Evolutionary conservation across 2,113 vertebrate genomes (phyloP).

Genomic region (Urocynchramus pylzowi): DNA sequence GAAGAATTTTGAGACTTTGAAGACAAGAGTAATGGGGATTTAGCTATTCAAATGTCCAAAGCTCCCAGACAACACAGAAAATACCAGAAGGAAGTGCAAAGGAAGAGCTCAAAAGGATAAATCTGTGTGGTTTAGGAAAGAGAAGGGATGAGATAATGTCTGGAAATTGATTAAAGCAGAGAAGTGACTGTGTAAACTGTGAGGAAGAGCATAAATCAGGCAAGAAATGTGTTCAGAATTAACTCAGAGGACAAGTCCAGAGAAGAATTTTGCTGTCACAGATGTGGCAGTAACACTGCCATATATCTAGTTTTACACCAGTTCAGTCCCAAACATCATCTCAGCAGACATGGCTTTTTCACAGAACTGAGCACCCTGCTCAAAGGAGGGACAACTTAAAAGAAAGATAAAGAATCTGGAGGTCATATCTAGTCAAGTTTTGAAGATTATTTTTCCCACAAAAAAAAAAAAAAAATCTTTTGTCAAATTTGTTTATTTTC

Average conservation of each 20-base stretch:
- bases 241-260: not conserved
- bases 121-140: not conserved
- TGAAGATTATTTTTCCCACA: not conserved
- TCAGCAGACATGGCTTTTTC: not conserved
- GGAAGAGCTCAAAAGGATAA: not conserved
- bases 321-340: not conserved
- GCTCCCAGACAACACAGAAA: not conserved
- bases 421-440: not conserved
- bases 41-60: not conserved
- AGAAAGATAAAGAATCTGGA: not conserved
- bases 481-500: not conserved
- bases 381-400: not conserved
- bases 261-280: not conserved
- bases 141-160: not conserved
- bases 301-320: not conserved
- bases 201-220: slow-evolving; percentile 6
- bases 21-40: not conserved
- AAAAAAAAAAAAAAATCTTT: not conserved
- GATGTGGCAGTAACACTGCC: not conserved
- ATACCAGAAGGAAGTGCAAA: not conserved
- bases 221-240: not conserved
- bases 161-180: not conserved
- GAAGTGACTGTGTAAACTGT: not conserved
- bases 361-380: not conserved
- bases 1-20: not conserved